Conservation (phyloP, 64 coral and sea anemone species). For the Stylophora pistillata region DNA sequence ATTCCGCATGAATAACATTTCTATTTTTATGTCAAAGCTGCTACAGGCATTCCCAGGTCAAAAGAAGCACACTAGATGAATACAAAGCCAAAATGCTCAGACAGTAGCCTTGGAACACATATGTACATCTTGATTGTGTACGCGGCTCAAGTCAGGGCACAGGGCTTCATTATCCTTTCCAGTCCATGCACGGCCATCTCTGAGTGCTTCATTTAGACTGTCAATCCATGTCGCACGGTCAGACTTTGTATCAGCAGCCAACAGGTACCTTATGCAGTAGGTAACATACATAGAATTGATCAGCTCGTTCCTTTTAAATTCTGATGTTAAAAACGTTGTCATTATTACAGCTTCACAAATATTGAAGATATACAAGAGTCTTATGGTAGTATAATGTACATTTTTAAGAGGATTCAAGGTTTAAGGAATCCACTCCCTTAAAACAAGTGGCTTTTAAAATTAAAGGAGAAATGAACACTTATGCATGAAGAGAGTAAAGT, state of each 20-base stretch:
- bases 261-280: slow-evolving; percentile 67
- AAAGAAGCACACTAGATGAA: not conserved
- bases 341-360: no score
- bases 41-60: not conserved
- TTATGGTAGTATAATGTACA: no score
- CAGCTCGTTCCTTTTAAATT: not conserved
- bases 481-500: no score
- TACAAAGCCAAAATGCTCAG: not conserved
- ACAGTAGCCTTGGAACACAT: slow-evolving; percentile 58
- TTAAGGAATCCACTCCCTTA: no score
- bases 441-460: no score
- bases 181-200: slow-evolving; percentile 86
- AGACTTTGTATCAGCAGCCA: slow-evolving; percentile 89
- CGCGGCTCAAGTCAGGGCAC: slow-evolving; percentile 66
- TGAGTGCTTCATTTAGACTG: slow-evolving; percentile 88
- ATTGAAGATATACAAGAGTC: no score
- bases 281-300: not conserved
- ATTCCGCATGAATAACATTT: not conserved
- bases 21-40: not conserved
- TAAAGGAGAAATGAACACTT: no score
- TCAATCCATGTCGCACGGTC: slow-evolving; percentile 92
- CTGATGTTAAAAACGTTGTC: no score
- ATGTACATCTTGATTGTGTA: slow-evolving; percentile 68
- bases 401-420: no score
- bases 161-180: slow-evolving; percentile 7